phyloP scores from a whole-genome alignment of 2,113 vertebrate species.

The Sapayoa aenigma region DNA sequence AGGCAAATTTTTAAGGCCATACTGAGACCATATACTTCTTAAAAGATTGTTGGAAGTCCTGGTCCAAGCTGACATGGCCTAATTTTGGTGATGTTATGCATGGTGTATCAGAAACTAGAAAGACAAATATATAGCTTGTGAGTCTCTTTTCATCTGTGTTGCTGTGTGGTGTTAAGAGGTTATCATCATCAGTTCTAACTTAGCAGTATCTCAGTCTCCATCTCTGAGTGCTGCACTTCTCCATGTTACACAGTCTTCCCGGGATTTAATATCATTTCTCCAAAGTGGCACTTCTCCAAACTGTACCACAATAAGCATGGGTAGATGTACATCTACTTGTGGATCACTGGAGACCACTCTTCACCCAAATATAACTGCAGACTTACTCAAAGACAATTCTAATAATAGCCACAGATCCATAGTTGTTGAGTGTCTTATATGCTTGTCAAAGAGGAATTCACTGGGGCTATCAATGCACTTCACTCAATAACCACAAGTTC shows the following conservation, averaged over 20 bases:
- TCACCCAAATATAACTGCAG: neutral
- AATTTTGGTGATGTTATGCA: neutral
- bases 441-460: slow-evolving; percentile 8
- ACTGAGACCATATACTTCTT: neutral
- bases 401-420: neutral
- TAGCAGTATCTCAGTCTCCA: neutral
- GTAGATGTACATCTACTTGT: neutral
- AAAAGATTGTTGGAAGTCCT: neutral
- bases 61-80: neutral
- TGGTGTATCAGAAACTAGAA: neutral
- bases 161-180: neutral
- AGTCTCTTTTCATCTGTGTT: neutral
- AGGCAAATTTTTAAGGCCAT: neutral
- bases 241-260: neutral
- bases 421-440: neutral
- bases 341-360: slow-evolving; percentile 45
- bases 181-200: neutral
- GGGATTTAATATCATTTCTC: neutral
- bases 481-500: slow-evolving; percentile 16
- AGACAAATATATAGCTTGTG: neutral
- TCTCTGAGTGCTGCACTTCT: neutral
- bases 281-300: neutral
- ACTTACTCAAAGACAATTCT: neutral
- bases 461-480: neutral
- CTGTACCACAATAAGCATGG: neutral